Base-by-base conservation (phyloP, 2,113 vertebrate genomes). In the Elaphurus davidianus region DNA sequence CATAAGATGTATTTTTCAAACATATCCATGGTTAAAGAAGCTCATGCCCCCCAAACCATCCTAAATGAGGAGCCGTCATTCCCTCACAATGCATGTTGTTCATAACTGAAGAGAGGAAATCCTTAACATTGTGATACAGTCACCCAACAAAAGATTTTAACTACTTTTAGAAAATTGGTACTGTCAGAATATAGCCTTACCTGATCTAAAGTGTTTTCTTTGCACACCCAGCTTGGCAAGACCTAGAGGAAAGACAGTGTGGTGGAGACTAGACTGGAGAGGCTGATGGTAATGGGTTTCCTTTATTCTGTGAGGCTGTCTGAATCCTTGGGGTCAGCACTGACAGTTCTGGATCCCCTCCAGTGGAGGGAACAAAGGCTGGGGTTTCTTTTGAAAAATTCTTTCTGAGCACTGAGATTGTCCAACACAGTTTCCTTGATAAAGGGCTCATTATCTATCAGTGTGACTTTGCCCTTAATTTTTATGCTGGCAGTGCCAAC, bases 391-490 rank as follows among this genome's bases (percentile, higher is more conserved):
- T 98, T 97, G 96, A 97, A 97, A 97, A 97, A 91, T 95, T 95
- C 78, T 97, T 98, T 98, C 93, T 94, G 79, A 98, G 91, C 71
- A 85, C 62, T 47, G 96, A 97, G 89, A 97, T 98, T 98, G 89
- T 98, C 98, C 96, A 95, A 97, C 91, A 98, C 82, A 85, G 97
- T 95, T 98, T 97, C 87, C 90, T 89, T 95, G 96, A 98, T 98
- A 98, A 98, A 97, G 94, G 96, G 78, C 91, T 97, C 97, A 95
- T 98, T 98, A 97, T 98, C 92, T 97, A 84, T 97, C 59, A 3
- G 91, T 97, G 93, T 97, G 96, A 98, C 95, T 98, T 97, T 98
- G 93, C 89, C 95, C 94, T 97, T 95, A 87, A 96, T 98, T 97
- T 98, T 96, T 95, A 87, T 74, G 62, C 93, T 91, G 71, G 86